phyloP scores from a whole-genome alignment of 1,140 invertebrate genomes.

The Aleiodes sp. region DNA sequence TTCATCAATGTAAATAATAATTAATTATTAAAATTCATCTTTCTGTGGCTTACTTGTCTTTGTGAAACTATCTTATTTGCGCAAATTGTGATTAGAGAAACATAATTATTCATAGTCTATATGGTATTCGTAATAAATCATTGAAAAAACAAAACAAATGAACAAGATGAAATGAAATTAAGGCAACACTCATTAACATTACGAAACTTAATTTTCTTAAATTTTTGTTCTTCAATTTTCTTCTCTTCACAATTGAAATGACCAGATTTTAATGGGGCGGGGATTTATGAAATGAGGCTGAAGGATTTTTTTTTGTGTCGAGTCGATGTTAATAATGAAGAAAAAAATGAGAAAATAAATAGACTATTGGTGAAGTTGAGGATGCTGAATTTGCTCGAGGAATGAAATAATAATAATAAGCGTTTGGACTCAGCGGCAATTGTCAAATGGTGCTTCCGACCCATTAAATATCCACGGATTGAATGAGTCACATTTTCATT shows the following conservation, averaged over 20 bases:
- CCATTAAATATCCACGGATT: not conserved
- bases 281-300: conserved; percentile 14
- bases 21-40: not conserved
- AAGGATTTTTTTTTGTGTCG: conserved; percentile 4
- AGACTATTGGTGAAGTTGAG: conserved; percentile 3
- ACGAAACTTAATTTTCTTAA: too few species aligned
- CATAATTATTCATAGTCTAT: conserved; percentile 28
- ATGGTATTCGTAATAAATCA: conserved; percentile 31
- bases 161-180: conserved; percentile 1
- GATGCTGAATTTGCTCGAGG: conserved; percentile 8
- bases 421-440: conserved; percentile 1
- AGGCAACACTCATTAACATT: conserved; percentile 23
- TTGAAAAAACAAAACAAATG: conserved; percentile 10
- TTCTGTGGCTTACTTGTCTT: conserved; percentile 52
- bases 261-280: not conserved
- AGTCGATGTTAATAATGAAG: not conserved
- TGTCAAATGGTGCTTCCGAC: conserved; percentile 9
- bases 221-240: too few species aligned
- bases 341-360: not conserved
- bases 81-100: conserved; percentile 46
- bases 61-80: conserved; percentile 52
- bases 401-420: too few species aligned
- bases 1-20: too few species aligned
- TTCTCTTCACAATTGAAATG: not conserved
- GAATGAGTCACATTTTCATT: not conserved